Evolutionary conservation across 2,888 invertebrate genomes (phyloP).

Genomic region (Vannuccia rotundouncinata): DNA sequence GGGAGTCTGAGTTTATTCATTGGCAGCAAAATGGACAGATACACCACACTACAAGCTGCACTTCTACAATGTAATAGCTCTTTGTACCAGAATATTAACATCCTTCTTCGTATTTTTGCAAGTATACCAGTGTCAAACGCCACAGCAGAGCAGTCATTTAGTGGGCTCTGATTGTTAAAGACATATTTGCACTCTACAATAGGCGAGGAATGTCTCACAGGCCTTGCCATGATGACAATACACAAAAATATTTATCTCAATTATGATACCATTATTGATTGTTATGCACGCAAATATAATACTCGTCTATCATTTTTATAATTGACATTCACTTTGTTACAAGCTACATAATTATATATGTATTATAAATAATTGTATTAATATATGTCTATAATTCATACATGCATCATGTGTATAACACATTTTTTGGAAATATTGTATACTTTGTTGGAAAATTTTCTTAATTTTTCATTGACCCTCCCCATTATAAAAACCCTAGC

Average conservation of each 20-base stretch:
- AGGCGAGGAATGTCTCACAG: not conserved
- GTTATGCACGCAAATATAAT: not conserved
- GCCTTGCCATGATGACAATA: constrained; percentile 19
- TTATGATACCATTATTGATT: not conserved
- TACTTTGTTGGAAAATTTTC: too few relatives aligned
- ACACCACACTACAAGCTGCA: constrained; percentile 8
- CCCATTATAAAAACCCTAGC: too few relatives aligned
- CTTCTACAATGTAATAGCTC: constrained; percentile 20
- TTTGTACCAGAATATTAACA: constrained; percentile 13
- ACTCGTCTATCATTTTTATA: not conserved
- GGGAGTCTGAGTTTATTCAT: constrained; percentile 21
- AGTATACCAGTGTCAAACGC: constrained; percentile 18
- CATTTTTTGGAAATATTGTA: too few relatives aligned
- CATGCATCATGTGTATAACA: too few relatives aligned
- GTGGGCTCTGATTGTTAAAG: not conserved
- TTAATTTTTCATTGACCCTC: too few relatives aligned
- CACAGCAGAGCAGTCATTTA: constrained; percentile 17
- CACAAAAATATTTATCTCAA: constrained; percentile 17
- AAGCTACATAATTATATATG: not conserved
- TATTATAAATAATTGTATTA: too few relatives aligned
- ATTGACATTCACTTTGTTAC: not conserved
- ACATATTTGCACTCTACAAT: constrained; percentile 13
- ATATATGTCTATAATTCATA: too few relatives aligned
- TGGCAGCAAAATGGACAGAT: constrained; percentile 1
- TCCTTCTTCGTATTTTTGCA: too few relatives aligned